phyloP scores from a whole-genome alignment of 2,888 invertebrate species.

The Coecobrya sp. region DNA sequence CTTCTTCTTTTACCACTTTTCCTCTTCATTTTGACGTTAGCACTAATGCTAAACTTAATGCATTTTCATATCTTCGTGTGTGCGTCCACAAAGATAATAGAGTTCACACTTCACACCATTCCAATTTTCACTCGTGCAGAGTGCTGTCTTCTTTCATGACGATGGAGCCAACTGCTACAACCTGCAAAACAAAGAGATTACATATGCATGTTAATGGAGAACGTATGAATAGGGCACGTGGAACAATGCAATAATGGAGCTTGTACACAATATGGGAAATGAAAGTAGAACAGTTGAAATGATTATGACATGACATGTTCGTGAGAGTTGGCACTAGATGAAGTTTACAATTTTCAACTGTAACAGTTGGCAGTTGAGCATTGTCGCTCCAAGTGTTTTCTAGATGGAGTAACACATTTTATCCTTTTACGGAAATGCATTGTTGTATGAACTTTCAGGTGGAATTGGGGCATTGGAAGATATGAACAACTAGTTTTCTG shows the following conservation, averaged over 20 bases:
- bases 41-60: not conserved
- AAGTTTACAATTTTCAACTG: too few species aligned
- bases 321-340: too few species aligned
- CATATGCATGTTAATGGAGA: constrained; percentile 24
- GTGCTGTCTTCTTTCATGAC: not conserved
- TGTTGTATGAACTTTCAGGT: too few species aligned
- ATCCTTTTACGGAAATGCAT: too few species aligned
- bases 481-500: too few species aligned
- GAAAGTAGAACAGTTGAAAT: too few species aligned
- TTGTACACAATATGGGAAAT: not conserved
- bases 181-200: constrained; percentile 10
- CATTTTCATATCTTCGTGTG: constrained; percentile 16
- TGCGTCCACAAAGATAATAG: not conserved
- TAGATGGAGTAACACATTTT: too few species aligned
- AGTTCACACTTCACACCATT: not conserved
- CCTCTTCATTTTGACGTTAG: constrained; percentile 64
- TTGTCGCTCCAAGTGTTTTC: too few species aligned
- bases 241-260: not conserved
- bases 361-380: too few species aligned
- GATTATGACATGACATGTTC: too few species aligned
- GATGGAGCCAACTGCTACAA: not conserved
- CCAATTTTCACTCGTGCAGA: not conserved
- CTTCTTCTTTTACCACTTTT: constrained; percentile 67
- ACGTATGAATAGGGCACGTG: not conserved
- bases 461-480: too few species aligned